These are phyloP conservation scores for Chamaetylas fuelleborni DNA, from an alignment of 2,113 vertebrate species.

Conservation along the genomic window DNA sequence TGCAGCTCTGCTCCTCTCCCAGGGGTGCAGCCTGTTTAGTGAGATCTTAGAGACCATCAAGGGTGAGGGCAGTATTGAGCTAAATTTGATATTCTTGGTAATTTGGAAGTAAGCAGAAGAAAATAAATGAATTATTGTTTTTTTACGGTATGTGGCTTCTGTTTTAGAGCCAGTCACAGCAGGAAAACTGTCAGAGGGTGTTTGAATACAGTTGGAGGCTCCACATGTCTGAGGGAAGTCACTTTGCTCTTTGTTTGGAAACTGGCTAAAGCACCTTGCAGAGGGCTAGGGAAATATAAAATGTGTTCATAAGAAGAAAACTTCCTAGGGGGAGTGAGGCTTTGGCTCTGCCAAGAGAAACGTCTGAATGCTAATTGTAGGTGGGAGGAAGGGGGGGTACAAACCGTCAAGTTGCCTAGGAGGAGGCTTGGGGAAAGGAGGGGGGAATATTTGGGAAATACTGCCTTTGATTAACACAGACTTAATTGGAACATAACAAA, in stretches of 20 bases:
- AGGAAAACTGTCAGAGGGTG: background rate
- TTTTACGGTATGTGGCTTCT: background rate
- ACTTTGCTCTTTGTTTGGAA: constrained; percentile 53
- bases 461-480: constrained; percentile 52
- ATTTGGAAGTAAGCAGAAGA: constrained; percentile 1
- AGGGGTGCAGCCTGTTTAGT: background rate
- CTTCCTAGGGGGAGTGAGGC: constrained; percentile 26
- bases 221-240: constrained; percentile 39
- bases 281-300: constrained; percentile 32
- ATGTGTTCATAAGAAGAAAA: constrained; percentile 39
- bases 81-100: background rate
- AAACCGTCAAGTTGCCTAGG: constrained; percentile 16
- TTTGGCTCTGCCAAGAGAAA: constrained; percentile 30
- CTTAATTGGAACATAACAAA: constrained; percentile 55
- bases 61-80: background rate
- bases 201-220: background rate
- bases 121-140: background rate
- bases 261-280: constrained; percentile 55
- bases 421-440: background rate
- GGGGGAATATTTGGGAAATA: constrained; percentile 45
- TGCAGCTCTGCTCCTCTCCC: background rate
- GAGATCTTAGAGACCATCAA: background rate
- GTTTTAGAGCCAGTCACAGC: background rate
- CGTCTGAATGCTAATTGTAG: constrained; percentile 55
- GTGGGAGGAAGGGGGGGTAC: constrained; percentile 12